Evolutionary conservation across 2,113 vertebrate genomes (phyloP).

Genomic region (Egretta garzetta): DNA sequence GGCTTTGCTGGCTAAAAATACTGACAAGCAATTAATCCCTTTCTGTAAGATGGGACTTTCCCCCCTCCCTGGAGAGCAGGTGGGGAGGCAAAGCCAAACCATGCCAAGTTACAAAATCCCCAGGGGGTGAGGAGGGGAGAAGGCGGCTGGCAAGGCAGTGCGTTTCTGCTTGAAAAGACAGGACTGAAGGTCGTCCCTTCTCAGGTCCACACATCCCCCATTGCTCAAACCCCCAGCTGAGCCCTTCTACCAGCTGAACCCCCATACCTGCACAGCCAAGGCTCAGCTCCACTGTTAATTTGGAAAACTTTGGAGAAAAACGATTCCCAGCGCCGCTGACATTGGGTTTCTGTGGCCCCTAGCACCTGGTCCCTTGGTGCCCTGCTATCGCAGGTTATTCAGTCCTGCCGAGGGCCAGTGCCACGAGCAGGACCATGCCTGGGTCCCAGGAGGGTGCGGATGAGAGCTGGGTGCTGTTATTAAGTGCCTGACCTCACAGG

Average conservation of each 20-base stretch:
- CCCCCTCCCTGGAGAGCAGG: neutral
- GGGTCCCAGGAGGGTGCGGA: neutral
- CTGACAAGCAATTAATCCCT: neutral
- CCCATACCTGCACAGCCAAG: neutral
- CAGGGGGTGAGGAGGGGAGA: neutral
- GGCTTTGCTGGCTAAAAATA: neutral
- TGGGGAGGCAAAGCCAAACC: neutral
- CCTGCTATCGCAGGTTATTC: neutral
- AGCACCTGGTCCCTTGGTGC: neutral
- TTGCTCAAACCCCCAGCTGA: neutral
- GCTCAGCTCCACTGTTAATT: neutral
- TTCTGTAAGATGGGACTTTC: neutral
- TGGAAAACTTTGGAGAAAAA: neutral
- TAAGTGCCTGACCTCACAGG: neutral
- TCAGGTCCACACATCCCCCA: rapidly evolving
- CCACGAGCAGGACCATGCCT: neutral
- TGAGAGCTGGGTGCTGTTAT: neutral
- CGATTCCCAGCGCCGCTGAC: neutral
- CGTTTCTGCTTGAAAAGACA: neutral
- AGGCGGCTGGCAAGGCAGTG: neutral
- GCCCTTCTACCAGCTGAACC: neutral
- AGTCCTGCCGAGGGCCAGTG: neutral
- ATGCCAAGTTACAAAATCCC: neutral
- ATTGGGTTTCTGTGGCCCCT: neutral
- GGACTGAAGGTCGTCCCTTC: neutral